Percentiles rank a stretch among this genome's conserved stretches.
These are phyloP conservation scores for Clupea harengus DNA, from an alignment of 2,113 vertebrate species.

Conservation along the genomic window DNA sequence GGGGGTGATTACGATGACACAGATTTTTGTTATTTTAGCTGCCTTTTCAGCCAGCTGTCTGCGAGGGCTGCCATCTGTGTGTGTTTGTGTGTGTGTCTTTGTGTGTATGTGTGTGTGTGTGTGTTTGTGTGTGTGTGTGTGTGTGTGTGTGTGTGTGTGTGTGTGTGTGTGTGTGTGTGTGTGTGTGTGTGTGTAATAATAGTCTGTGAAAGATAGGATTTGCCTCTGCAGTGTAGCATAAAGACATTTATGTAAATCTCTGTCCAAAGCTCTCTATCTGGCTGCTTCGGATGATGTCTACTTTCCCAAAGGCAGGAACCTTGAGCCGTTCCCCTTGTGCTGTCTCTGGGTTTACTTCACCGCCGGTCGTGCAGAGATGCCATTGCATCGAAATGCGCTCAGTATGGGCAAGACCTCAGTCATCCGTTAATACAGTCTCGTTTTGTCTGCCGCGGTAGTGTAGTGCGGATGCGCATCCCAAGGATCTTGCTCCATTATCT, in stretches of 20 bases:
- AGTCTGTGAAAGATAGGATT: slow-evolving; percentile 28
- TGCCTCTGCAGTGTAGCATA: slow-evolving; percentile 27
- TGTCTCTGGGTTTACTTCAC: neutral
- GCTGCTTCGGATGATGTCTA: slow-evolving; percentile 25
- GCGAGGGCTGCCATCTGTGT: neutral
- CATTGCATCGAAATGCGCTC: neutral
- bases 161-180: slow-evolving; percentile 9
- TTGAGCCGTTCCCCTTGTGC: neutral
- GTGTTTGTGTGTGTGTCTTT: neutral
- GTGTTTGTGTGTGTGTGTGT: neutral
- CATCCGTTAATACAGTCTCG: neutral
- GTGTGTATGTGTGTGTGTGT: neutral
- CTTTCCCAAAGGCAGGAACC: neutral
- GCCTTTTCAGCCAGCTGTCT: slow-evolving; percentile 4
- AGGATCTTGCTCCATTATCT: neutral
- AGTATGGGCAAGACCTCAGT: neutral
- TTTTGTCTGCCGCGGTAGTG: neutral
- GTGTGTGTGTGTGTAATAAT: slow-evolving; percentile 29
- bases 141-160: neutral
- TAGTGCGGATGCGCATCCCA: neutral
- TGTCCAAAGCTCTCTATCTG: neutral
- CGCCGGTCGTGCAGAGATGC: neutral
- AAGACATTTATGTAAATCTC: slow-evolving; percentile 40
- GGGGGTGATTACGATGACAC: slow-evolving; percentile 15
- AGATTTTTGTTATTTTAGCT: slow-evolving; percentile 25